Base-by-base conservation (phyloP, 2,888 invertebrate genomes). In the Baronia brevicornis region DNA sequence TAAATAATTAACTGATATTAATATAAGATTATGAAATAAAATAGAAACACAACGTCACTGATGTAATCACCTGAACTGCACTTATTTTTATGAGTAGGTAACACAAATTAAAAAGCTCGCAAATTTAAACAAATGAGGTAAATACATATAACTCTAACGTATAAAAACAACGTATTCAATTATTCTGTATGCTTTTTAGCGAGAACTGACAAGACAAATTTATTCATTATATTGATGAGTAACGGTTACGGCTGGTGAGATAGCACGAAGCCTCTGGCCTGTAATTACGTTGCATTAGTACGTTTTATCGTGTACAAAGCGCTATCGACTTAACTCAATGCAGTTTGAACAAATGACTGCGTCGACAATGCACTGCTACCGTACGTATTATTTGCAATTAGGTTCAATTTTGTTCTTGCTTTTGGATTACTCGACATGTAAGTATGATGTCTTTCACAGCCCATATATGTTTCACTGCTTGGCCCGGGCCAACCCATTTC, bases 251-350 rank as follows among this genome's bases (percentile, higher is more conserved):
- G 39, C 48, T 39, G 39, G 25, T 29, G n/a, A n/a, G n/a, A n/a
- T n/a, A n/a, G 34, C 35, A 35, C 36, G 40, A 28, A 26, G 35
- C 40, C 8, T 33, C 37, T 44, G 28, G 45, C 27, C 46, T 51
- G 49, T 62, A 61, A 74, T 74, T 75, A 71, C 43, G 54, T 46
- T 48, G 48, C 59, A 68, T 71, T 70, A 68, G 52, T 41, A 43
- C 42, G 54, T 44, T 73, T 71, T 73, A 73, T 57, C 62, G 57
- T 51, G 48, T 58, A 57, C 46, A 42, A 49, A 41, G 38, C 40
- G 52, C 60, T 59, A 69, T 72, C 64, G 66, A 68, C 69, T 64
- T 67, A 64, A 71, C 62, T 66, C 65, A 66, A 64, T 71, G 65
- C 56, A 60, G 56, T 69, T 67, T 67, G 61, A 58, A 56, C 56